These are phyloP conservation scores for Caerostris extrusa DNA, from an alignment of 1,140 invertebrate species.

Conservation along the genomic window DNA sequence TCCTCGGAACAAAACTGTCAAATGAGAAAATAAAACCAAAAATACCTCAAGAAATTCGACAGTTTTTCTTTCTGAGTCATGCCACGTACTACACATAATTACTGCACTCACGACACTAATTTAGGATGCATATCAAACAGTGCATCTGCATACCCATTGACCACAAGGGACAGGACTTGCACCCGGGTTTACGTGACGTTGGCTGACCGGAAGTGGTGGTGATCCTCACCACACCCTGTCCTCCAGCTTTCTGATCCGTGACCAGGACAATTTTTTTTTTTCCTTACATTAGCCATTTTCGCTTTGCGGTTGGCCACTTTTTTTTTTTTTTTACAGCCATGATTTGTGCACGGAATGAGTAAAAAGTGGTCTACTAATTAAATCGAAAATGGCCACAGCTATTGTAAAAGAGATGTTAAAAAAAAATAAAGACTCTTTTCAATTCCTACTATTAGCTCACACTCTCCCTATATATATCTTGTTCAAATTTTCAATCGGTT, in stretches of 20 bases:
- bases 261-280: conserved; percentile 41
- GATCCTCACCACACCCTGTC: conserved; percentile 69
- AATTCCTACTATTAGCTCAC: too few relatives aligned
- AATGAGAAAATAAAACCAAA: conserved; percentile 20
- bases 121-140: conserved; percentile 48
- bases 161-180: neutral
- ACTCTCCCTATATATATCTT: too few relatives aligned
- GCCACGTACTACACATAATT: neutral
- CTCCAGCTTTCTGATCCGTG: neutral
- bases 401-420: too few relatives aligned
- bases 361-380: neutral
- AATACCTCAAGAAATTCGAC: neutral
- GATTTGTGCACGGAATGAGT: neutral
- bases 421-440: too few relatives aligned
- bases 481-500: too few relatives aligned
- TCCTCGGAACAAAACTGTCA: conserved; percentile 36
- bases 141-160: conserved; percentile 12
- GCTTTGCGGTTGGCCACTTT: neutral
- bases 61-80: neutral
- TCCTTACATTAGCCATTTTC: neutral
- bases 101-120: conserved; percentile 25
- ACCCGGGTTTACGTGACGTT: conserved; percentile 39
- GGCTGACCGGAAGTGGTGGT: conserved; percentile 46
- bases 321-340: neutral
- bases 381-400: neutral